Evolutionary conservation across 37 sponge, comb jelly and placozoan genomes (phyloP).

Genomic region (Aplysina aerophoba): DNA sequence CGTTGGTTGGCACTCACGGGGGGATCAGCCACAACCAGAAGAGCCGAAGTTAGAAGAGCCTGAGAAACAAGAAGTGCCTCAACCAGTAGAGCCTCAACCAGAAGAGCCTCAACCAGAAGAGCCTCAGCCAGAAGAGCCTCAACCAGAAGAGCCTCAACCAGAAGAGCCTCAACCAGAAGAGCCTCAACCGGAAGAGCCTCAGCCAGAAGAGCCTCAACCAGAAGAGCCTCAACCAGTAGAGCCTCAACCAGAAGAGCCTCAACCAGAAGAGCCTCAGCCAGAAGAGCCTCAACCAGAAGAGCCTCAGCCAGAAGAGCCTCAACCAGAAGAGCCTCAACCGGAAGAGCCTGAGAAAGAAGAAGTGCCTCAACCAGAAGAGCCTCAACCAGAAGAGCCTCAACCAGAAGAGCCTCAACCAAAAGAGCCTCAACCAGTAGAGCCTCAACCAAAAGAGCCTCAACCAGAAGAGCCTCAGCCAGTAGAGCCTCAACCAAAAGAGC

Average conservation of each 20-base stretch:
- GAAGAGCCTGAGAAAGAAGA: neutral
- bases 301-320: neutral
- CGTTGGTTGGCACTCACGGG: neutral
- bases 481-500: no score
- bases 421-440: no score
- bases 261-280: neutral
- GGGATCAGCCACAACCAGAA: neutral
- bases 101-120: conserved; percentile 1
- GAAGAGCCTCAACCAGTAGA: neutral
- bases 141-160: neutral
- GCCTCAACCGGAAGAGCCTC: neutral
- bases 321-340: neutral
- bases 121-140: neutral
- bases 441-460: no score
- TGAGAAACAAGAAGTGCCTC: neutral
- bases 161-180: neutral
- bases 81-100: neutral
- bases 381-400: neutral
- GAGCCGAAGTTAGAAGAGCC: neutral
- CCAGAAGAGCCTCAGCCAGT: no score
- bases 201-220: neutral
- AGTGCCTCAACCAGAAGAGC: neutral
- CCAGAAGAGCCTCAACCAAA: neutral
- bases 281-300: neutral
- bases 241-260: neutral